Evolutionary conservation across 2,797 vertebrate genomes (phyloP).

Genomic region (Lutjanus campechanus): DNA sequence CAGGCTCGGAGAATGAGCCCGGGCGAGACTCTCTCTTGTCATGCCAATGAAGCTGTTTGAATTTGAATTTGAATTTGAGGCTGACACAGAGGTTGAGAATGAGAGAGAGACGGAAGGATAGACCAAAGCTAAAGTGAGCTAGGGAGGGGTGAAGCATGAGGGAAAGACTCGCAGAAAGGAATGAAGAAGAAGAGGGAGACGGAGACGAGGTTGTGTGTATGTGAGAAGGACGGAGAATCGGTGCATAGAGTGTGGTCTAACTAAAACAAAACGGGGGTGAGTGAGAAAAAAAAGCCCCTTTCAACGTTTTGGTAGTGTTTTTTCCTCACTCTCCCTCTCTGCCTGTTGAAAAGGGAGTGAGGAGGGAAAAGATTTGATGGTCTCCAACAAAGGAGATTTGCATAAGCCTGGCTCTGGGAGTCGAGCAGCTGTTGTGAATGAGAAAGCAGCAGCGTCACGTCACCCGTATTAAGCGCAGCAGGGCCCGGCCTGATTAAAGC

Average conservation of each 20-base stretch:
- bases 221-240: conserved; percentile 39
- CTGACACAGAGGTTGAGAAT: conserved; percentile 67
- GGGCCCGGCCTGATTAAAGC: conserved; percentile 83
- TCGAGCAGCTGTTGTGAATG: conserved; percentile 87
- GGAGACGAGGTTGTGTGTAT: conserved; percentile 44
- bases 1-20: conserved; percentile 65
- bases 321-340: conserved; percentile 58
- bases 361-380: conserved; percentile 81
- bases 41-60: conserved; percentile 84
- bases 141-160: conserved; percentile 54
- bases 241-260: conserved; percentile 66
- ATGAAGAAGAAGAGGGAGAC: conserved; percentile 50
- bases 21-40: conserved; percentile 78
- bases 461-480: conserved; percentile 79
- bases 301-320: conserved; percentile 71
- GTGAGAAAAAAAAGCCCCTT: conserved; percentile 57
- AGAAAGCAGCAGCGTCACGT: conserved; percentile 83
- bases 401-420: conserved; percentile 87
- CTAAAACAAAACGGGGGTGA: conserved; percentile 72
- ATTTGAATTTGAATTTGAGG: conserved; percentile 83
- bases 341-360: conserved; percentile 78
- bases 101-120: conserved; percentile 35
- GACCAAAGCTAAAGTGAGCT: conserved; percentile 52
- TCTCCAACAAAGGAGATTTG: conserved; percentile 87
- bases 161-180: conserved; percentile 50